Conservation (phyloP, 2,888 invertebrate species). For the Piscicola geometra region DNA sequence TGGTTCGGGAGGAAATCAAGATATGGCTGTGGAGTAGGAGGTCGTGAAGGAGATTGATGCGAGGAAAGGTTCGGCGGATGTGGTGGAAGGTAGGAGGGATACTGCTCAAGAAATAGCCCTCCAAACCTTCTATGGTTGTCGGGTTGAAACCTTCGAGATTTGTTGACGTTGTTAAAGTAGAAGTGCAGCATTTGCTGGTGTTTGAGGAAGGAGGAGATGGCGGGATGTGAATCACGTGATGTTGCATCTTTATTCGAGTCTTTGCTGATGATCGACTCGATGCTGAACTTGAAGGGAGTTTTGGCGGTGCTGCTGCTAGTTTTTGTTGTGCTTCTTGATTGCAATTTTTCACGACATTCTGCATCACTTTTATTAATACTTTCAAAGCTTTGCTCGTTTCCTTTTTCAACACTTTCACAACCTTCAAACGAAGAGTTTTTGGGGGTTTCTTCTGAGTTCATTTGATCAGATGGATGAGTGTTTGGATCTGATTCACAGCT, state of each 20-base stretch:
- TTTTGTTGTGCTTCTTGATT: background rate
- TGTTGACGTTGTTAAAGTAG: background rate
- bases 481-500: too few relatives aligned
- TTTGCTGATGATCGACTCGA: background rate
- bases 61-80: background rate
- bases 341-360: background rate
- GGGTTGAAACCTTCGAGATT: background rate
- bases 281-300: background rate
- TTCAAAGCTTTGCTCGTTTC: background rate
- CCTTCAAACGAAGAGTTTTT: too few relatives aligned
- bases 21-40: background rate
- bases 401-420: background rate
- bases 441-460: too few relatives aligned
- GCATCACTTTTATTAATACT: background rate
- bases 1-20: background rate
- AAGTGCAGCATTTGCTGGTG: background rate
- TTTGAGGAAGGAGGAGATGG: background rate
- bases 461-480: too few relatives aligned
- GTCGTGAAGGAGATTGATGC: background rate
- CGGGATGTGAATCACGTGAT: background rate
- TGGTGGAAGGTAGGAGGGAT: too few relatives aligned
- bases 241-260: background rate
- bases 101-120: too few relatives aligned
- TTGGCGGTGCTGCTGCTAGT: background rate
- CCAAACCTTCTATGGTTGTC: background rate